Percentiles rank a stretch among this genome's conserved stretches.
These are phyloP conservation scores for Octodon degus DNA, from an alignment of 2,113 vertebrate species.

Conservation along the genomic window DNA sequence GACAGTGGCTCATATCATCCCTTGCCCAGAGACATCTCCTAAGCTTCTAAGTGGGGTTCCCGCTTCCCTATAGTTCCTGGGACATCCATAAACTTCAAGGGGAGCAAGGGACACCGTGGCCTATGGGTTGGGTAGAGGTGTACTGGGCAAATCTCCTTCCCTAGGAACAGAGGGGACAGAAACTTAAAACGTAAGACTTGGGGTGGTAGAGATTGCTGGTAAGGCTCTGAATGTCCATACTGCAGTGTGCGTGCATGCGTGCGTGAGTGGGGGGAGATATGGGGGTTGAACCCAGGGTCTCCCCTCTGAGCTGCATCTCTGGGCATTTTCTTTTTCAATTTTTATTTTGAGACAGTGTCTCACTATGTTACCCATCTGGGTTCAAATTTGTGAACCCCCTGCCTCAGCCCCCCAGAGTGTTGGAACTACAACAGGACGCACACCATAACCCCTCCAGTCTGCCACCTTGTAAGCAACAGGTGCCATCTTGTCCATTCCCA, in stretches of 20 bases:
- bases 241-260: too few relatives aligned
- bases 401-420: not conserved
- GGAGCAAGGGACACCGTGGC: not conserved
- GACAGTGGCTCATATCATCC: not conserved
- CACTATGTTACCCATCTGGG: not conserved
- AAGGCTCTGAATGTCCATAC: not conserved
- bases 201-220: not conserved
- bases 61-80: not conserved
- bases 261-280: not conserved
- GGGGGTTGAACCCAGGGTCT: not conserved
- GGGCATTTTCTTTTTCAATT: not conserved
- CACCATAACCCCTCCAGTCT: too few relatives aligned
- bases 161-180: not conserved
- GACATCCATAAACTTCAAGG: not conserved
- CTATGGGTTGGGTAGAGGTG: not conserved
- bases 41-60: not conserved
- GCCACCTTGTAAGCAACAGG: not conserved
- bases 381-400: not conserved
- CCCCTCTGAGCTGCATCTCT: not conserved
- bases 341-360: not conserved
- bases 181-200: not conserved
- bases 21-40: not conserved
- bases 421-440: not conserved
- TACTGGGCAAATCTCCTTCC: not conserved
- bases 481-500: not conserved